Evolutionary conservation across 2,888 invertebrate genomes (phyloP).

Genomic region (Eristalis tenax): DNA sequence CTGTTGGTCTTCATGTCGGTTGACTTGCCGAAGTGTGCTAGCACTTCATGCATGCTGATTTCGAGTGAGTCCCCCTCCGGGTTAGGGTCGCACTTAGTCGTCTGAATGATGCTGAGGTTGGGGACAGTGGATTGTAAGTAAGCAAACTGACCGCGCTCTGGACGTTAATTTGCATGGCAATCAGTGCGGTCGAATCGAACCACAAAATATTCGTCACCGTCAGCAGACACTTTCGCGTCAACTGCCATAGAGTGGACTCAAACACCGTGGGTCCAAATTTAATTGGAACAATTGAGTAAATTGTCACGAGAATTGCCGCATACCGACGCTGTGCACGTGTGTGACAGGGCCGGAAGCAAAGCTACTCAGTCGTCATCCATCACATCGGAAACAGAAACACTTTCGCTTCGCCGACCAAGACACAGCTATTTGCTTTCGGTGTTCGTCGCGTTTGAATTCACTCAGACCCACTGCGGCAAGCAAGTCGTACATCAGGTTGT

Average conservation of each 20-base stretch:
- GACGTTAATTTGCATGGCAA: no score
- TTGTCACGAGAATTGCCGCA: not conserved
- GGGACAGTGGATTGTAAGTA: no score
- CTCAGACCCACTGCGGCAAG: conserved; percentile 41
- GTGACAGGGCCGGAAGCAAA: not conserved
- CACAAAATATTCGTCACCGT: no score
- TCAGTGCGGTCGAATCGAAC: no score
- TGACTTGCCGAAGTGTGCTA: not conserved
- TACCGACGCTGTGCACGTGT: not conserved
- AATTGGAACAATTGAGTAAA: not conserved
- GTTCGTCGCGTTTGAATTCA: conserved; percentile 42
- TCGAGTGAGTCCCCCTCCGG: not conserved
- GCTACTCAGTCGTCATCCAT: not conserved
- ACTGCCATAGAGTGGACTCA: not conserved
- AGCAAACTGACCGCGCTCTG: no score
- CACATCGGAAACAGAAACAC: not conserved
- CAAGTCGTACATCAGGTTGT: conserved; percentile 56
- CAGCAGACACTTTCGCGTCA: not conserved
- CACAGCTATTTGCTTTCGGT: conserved; percentile 49
- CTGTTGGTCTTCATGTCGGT: not conserved
- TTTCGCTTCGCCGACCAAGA: conserved; percentile 22
- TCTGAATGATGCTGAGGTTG: no score
- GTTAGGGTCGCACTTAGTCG: not conserved
- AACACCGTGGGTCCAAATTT: not conserved
- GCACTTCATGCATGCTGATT: no score